These are phyloP conservation scores for Epizoanthus illoricatus DNA, from an alignment of 92 coral and sea anemone genomes.

Conservation along the genomic window DNA sequence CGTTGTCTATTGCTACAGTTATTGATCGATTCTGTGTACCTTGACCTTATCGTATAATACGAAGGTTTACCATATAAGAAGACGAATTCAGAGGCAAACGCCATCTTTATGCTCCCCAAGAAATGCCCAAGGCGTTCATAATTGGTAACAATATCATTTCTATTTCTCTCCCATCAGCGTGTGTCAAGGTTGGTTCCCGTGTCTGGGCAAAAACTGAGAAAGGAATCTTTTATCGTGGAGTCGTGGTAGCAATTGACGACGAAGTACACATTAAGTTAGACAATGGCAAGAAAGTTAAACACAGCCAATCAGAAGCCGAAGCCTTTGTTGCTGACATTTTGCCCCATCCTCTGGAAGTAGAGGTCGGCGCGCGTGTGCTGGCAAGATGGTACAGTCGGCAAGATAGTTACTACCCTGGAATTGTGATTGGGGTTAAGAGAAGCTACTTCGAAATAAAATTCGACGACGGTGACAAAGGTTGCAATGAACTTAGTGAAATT, in stretches of 20 bases:
- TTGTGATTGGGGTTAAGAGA: slow-evolving; percentile 65
- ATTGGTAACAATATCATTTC: background rate
- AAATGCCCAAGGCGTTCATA: background rate
- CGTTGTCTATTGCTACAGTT: no score
- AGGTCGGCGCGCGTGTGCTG: slow-evolving; percentile 79
- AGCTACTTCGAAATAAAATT: slow-evolving; percentile 71
- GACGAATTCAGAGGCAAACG: background rate
- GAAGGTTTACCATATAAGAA: no score
- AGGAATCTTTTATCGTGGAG: slow-evolving; percentile 81
- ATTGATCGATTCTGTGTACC: no score
- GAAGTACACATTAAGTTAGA: slow-evolving; percentile 85
- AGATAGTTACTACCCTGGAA: slow-evolving; percentile 84
- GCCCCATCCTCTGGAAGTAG: slow-evolving; percentile 83
- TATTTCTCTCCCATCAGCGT: slow-evolving; percentile 59
- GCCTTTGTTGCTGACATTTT: slow-evolving; percentile 76
- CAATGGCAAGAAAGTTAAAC: slow-evolving; percentile 78
- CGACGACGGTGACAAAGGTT: slow-evolving; percentile 94
- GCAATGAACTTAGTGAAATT: slow-evolving; percentile 75
- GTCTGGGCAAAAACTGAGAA: slow-evolving; percentile 93
- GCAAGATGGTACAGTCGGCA: slow-evolving; percentile 88
- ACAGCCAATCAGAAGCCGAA: slow-evolving; percentile 65
- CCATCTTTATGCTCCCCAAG: background rate
- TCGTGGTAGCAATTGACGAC: slow-evolving; percentile 80
- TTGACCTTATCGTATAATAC: no score
- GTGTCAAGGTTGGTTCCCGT: slow-evolving; percentile 77